A percentile compares a stretch with the other conserved stretches of the same genome.
Evolutionary conservation across 1,140 invertebrate species (phyloP).

Genomic region (Leptestheria dahalacensis): DNA sequence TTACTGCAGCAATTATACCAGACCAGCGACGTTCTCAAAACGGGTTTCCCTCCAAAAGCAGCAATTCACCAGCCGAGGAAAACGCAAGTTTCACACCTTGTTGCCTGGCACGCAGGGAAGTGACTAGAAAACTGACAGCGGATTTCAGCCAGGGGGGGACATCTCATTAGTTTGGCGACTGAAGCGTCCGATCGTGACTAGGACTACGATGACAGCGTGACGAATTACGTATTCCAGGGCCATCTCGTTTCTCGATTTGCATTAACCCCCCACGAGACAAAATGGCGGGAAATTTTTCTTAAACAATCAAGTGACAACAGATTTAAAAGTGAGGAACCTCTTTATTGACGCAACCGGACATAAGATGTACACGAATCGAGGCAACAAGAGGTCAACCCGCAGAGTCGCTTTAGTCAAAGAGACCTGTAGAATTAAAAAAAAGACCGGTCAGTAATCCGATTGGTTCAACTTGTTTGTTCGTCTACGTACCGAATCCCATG

Average conservation of each 20-base stretch:
- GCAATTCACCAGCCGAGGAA: too few species aligned
- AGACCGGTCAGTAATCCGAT: background rate
- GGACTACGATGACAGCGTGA: background rate
- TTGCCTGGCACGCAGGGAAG: too few species aligned
- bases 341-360: slow-evolving; percentile 1
- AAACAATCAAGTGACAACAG: background rate
- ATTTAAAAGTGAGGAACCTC: background rate
- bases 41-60: too few species aligned
- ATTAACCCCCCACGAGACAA: background rate
- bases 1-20: too few species aligned
- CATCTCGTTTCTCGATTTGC: background rate
- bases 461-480: background rate
- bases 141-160: too few species aligned
- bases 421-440: slow-evolving; percentile 18
- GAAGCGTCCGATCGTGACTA: background rate
- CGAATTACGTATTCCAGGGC: background rate
- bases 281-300: too few species aligned
- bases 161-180: background rate
- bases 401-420: slow-evolving; percentile 18
- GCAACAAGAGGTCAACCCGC: background rate
- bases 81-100: too few species aligned
- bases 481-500: slow-evolving; percentile 77
- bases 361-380: background rate
- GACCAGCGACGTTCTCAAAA: too few species aligned
- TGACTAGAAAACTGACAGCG: too few species aligned